A percentile compares a stretch with the other conserved stretches of the same genome.
Evolutionary conservation across 2,888 invertebrate species (phyloP).

Genomic region (Patella ulyssiponensis): DNA sequence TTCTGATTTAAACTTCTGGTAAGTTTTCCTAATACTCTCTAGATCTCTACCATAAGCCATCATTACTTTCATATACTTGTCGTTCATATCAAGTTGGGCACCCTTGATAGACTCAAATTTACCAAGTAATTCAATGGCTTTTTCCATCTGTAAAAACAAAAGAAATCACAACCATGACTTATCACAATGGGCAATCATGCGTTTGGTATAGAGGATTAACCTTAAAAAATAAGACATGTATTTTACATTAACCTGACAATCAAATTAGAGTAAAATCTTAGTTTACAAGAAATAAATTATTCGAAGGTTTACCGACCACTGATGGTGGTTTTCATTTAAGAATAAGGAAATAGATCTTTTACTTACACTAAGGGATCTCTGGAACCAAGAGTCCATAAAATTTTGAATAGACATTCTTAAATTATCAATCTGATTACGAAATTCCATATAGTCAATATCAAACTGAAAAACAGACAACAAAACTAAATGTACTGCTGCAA

Average conservation of each 20-base stretch:
- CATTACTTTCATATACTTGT: slow-evolving; percentile 72
- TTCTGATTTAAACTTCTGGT: slow-evolving; percentile 89
- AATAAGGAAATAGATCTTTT: too few relatives aligned
- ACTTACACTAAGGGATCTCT: slow-evolving; percentile 65
- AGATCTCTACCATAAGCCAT: slow-evolving; percentile 82
- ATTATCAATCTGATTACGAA: slow-evolving; percentile 83
- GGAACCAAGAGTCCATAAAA: slow-evolving; percentile 79
- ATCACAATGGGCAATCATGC: not conserved
- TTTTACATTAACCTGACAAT: not conserved
- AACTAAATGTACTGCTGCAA: not conserved
- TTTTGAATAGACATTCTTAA: slow-evolving; percentile 70
- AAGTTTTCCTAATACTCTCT: slow-evolving; percentile 82
- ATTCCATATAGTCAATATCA: slow-evolving; percentile 87
- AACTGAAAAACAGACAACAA: slow-evolving; percentile 74
- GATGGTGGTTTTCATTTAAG: too few relatives aligned
- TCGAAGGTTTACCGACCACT: not conserved
- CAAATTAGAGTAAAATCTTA: not conserved
- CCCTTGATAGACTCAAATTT: slow-evolving; percentile 71
- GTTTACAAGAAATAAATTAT: not conserved
- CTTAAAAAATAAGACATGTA: not conserved
- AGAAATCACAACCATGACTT: not conserved
- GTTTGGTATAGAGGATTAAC: not conserved
- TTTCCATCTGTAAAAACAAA: slow-evolving; percentile 65
- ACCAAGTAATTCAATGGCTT: slow-evolving; percentile 67
- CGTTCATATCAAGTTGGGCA: slow-evolving; percentile 70